Base-by-base conservation (phyloP, 2,797 vertebrate species). In the Amazona ochrocephala region DNA sequence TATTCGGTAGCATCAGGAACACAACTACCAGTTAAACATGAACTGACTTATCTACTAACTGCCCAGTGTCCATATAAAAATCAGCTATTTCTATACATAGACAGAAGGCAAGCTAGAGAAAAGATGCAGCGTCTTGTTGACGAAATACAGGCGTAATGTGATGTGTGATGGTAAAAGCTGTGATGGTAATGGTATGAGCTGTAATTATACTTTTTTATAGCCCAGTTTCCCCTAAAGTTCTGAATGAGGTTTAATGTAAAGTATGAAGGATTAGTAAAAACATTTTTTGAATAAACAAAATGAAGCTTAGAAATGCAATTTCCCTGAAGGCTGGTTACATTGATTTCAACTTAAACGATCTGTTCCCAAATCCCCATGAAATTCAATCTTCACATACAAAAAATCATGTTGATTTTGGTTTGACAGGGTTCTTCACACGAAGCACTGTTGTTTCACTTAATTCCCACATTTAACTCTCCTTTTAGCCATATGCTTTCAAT, bases 41-140 rank as follows among this genome's bases (percentile, higher is more conserved):
- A 80, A 56, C 18, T 76, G 19, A 66, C 8, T 9, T 61, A n/a
- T 29, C 11, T 65, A 19, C 5, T 51, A 56, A 56, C 7, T 48
- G 64, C 5, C 9, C 11, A 56, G 44, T 6, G 6, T 29, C 45
- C 12, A 9, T 17, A 13, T 67, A 20, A 81, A 92, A 92, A 22
- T 32, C 10, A 67, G 3, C 1, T 1, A 11, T 42, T 34, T 8
- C 4, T 26, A 26, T 19, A 5, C 15, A 39, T 11, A 10, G 19
- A 42, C 11, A 72, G 53, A 84, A 85, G 10, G 8, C 11, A 67
- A 82, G 13, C 24, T 41, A 74, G 18, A 74, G 30, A 76, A 90
- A 89, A 56, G 10, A 45, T 19, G 11, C 4, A n/a, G 21, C 37
- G 7, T 54, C 21, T 44, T 3, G 17, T 60, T 72, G 14, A 39